Evolutionary conservation across 2,888 invertebrate genomes (phyloP).

Genomic region (Heliconius ismenius): DNA sequence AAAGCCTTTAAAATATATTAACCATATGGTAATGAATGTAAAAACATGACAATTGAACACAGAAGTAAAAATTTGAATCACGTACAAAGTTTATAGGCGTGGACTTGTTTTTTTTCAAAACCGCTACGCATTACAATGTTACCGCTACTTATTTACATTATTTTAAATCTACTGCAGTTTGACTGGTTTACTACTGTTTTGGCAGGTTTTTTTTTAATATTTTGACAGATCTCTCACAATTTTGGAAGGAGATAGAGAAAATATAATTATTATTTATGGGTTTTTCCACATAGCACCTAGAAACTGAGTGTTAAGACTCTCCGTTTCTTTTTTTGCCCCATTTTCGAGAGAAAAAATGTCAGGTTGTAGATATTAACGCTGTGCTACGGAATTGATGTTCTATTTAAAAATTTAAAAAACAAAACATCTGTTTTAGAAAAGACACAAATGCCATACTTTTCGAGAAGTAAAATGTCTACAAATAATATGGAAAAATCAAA

Average conservation of each 20-base stretch:
- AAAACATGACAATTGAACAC: conserved; percentile 6
- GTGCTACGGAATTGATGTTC: too few relatives aligned
- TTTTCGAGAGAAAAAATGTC: too few relatives aligned
- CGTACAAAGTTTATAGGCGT: conserved; percentile 14
- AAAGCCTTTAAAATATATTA: background rate
- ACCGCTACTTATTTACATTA: conserved; percentile 26
- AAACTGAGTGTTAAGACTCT: too few relatives aligned
- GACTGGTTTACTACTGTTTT: background rate
- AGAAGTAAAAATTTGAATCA: conserved; percentile 23
- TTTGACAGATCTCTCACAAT: background rate
- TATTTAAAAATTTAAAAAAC: too few relatives aligned
- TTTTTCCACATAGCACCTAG: too few relatives aligned
- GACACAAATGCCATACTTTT: too few relatives aligned
- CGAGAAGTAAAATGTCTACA: too few relatives aligned
- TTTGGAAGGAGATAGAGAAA: background rate
- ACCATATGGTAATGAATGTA: background rate
- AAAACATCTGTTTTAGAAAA: too few relatives aligned
- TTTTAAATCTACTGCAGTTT: conserved; percentile 1
- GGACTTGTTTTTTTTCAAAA: conserved; percentile 27
- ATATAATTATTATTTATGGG: too few relatives aligned
- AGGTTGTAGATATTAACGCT: too few relatives aligned
- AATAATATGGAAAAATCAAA: too few relatives aligned
- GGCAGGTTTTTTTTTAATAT: background rate
- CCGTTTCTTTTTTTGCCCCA: too few relatives aligned
- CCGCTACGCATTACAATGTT: conserved; percentile 21